Evolutionary conservation across 2,888 invertebrate species (phyloP).

Genomic region (Hofmannophila pseudospretella): DNA sequence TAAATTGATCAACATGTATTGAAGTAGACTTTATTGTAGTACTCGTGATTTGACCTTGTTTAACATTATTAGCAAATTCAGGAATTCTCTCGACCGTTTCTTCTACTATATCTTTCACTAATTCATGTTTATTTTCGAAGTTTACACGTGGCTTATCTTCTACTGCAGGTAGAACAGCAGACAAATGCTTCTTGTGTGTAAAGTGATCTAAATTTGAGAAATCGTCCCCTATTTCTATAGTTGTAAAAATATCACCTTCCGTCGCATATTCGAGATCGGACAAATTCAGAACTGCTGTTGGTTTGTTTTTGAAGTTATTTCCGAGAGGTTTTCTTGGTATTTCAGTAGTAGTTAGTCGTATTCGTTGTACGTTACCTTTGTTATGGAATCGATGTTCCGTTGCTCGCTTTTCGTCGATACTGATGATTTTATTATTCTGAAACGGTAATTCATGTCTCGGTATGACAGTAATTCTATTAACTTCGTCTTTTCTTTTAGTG

Average conservation of each 20-base stretch:
- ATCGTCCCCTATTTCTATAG: neutral
- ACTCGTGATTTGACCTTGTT: neutral
- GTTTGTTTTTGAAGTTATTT: neutral
- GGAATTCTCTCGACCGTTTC: neutral
- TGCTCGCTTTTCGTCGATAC: conserved; percentile 16
- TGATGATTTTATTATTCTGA: neutral
- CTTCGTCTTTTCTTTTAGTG: conserved; percentile 2
- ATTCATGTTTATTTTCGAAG: too few species aligned
- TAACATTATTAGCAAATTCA: neutral
- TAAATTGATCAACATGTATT: neutral
- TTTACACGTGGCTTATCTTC: too few species aligned
- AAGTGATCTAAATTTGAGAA: too few species aligned
- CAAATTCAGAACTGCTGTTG: conserved; percentile 7
- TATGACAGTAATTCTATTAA: neutral
- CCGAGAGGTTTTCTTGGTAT: conserved; percentile 1
- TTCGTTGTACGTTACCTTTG: conserved; percentile 36
- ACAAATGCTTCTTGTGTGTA: neutral
- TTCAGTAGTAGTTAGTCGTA: conserved; percentile 11
- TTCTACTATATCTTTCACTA: too few species aligned
- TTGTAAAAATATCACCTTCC: conserved; percentile 3
- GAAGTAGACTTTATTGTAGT: neutral
- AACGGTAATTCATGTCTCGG: neutral
- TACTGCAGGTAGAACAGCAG: neutral
- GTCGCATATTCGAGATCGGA: conserved; percentile 7
- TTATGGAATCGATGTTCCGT: conserved; percentile 36